A percentile compares a stretch with the other conserved stretches of the same genome.
Conservation (phyloP, 2,888 invertebrate genomes). For the Machimus rusticus region DNA sequence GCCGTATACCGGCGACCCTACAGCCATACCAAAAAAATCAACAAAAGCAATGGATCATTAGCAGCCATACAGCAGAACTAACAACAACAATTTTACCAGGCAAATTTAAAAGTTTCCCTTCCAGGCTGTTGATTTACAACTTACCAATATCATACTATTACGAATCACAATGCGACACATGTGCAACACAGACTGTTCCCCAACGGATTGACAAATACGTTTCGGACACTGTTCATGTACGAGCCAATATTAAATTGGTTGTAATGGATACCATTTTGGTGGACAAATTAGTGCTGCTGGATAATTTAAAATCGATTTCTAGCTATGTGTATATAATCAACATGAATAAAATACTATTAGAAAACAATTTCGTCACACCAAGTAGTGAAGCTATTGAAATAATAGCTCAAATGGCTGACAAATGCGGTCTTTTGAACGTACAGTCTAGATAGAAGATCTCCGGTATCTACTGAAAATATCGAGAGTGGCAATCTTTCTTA, state of each 20-base stretch:
- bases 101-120: too few species aligned
- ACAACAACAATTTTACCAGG: too few species aligned
- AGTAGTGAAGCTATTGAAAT: constrained; percentile 14
- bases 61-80: too few species aligned
- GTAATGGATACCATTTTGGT: constrained; percentile 55
- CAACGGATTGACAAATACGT: constrained; percentile 58
- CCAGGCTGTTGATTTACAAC: constrained; percentile 65
- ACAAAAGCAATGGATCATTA: too few species aligned
- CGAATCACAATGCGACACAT: constrained; percentile 67
- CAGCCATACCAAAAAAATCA: too few species aligned
- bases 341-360: constrained; percentile 42
- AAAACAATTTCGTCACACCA: constrained; percentile 41
- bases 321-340: constrained; percentile 37
- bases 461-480: too few species aligned
- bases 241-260: constrained; percentile 54
- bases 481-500: background rate
- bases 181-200: constrained; percentile 59
- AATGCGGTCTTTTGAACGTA: constrained; percentile 26
- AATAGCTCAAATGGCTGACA: constrained; percentile 34
- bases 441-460: background rate
- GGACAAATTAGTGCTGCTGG: constrained; percentile 54
- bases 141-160: constrained; percentile 65
- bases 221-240: constrained; percentile 54
- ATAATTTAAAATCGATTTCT: constrained; percentile 49
- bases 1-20: too few species aligned